Base-by-base conservation (phyloP, 2,888 invertebrate genomes). In the Nomada flava region DNA sequence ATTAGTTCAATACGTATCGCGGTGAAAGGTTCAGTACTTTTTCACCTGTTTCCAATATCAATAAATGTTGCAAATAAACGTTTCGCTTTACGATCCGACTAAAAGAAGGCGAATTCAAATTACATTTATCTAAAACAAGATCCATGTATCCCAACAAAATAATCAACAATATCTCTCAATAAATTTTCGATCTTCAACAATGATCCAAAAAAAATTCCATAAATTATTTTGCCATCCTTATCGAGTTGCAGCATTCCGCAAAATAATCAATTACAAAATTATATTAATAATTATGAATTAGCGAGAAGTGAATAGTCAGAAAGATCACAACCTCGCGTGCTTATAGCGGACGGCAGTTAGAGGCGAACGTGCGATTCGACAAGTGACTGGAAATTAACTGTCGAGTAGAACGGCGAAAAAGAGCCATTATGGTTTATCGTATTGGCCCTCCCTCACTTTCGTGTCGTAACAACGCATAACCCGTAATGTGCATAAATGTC, bases 371-470 rank as follows among this genome's bases (percentile, higher is more conserved):
- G 55, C 20, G 55, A 18, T 63, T 63, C 50, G 64, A 52, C 20
- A 18, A 64, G 64, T 50, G 50, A 52, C 15, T 64, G 18, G 23
- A 42, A 53, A 42, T 68, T 55, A 55, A 20, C 68, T 15, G 44
- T 26, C 18, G 57, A 36, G 52, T 18, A 52, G 29, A 26, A 29
- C 44, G 26, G 44, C 7, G 57, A 55, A 57, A 57, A 57, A 69
- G 68, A 11, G 68, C 36, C 44, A 57, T 69, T 69, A 69, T 11
- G 23, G 42, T 68, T 68, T 68, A 44, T 23, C 57, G 68, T 18
- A 55, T 44, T 57, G 44, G 57, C 53, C 15, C 47, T 47, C 15
- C 15, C 47, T 47, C n/a, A n/a, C 47, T 57, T 67, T 67, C 13
- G 47, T 9, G 36, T 57, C 47, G 13, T 7, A 23, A 73, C 36